phyloP scores from a whole-genome alignment of 2,797 vertebrate genomes.

The Coracias cyanogaster region DNA sequence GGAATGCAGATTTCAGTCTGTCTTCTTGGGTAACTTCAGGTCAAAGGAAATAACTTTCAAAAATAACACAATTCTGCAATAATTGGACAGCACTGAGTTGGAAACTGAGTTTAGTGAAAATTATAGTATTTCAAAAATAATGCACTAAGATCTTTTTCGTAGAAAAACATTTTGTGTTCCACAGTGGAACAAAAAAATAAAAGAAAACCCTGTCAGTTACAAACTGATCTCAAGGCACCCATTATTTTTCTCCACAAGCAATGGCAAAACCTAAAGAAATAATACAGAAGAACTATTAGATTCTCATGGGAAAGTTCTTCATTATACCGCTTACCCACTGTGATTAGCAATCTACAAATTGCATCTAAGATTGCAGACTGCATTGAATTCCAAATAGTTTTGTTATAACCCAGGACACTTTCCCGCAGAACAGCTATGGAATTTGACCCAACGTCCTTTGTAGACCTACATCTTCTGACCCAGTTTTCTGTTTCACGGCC shows the following conservation, averaged over 20 bases:
- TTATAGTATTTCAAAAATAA: conserved; percentile 85
- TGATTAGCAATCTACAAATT: conserved; percentile 71
- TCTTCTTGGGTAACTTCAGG: conserved; percentile 80
- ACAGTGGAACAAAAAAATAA: conserved; percentile 75
- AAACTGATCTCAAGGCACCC: conserved; percentile 77
- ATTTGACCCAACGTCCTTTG: conserved; percentile 56
- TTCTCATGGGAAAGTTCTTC: conserved; percentile 74
- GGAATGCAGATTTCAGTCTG: conserved; percentile 56
- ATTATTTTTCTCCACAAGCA: conserved; percentile 80
- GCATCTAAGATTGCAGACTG: conserved; percentile 54
- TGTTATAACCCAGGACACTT: conserved; percentile 55
- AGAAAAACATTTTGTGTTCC: conserved; percentile 84
- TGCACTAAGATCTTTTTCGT: conserved; percentile 82
- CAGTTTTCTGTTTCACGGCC: conserved; percentile 35
- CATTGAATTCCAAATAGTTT: conserved; percentile 43
- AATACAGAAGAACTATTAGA: conserved; percentile 57
- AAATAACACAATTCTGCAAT: conserved; percentile 81
- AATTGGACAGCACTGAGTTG: conserved; percentile 76
- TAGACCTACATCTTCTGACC: conserved; percentile 28
- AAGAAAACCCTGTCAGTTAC: conserved; percentile 63
- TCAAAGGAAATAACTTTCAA: conserved; percentile 79
- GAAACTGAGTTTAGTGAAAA: conserved; percentile 83
- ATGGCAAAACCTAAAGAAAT: conserved; percentile 73
- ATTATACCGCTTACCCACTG: conserved; percentile 41
- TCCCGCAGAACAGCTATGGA: background rate